These are phyloP conservation scores for Archaeoteleia sp. DNA, from an alignment of 2,888 invertebrate genomes.

Conservation along the genomic window DNA sequence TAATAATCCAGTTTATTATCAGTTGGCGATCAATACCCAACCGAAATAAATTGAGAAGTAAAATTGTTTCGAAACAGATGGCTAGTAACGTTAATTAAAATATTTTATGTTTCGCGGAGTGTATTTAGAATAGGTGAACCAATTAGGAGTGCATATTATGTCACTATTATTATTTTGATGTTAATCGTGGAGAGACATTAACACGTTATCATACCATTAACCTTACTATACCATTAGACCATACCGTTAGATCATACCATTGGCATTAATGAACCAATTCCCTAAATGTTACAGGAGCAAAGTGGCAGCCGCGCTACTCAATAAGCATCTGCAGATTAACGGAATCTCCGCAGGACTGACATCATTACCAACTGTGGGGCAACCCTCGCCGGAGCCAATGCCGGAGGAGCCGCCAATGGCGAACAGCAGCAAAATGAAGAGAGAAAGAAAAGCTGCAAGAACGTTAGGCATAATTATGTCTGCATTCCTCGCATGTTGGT, in stretches of 20 bases:
- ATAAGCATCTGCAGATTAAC: constrained; percentile 93
- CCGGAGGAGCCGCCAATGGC: constrained; percentile 81
- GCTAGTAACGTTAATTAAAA: too few relatives aligned
- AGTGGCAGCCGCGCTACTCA: constrained; percentile 89
- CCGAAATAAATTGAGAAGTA: constrained; percentile 7
- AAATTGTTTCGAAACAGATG: constrained; percentile 2
- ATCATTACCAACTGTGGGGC: constrained; percentile 75
- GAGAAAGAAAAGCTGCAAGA: constrained; percentile 92
- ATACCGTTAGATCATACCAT: background rate
- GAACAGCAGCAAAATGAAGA: constrained; percentile 87
- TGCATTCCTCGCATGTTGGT: constrained; percentile 95
- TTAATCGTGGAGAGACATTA: too few relatives aligned
- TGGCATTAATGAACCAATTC: constrained; percentile 18
- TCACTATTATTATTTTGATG: too few relatives aligned
- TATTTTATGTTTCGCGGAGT: too few relatives aligned
- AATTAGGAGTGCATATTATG: too few relatives aligned
- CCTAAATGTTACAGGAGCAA: constrained; percentile 82
- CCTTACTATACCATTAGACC: background rate
- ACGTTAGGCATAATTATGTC: constrained; percentile 98
- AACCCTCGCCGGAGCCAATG: constrained; percentile 67
- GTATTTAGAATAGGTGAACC: too few relatives aligned
- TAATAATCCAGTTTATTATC: constrained; percentile 24
- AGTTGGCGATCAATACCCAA: constrained; percentile 22
- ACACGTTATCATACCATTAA: too few relatives aligned
- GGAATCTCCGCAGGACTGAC: constrained; percentile 84